Evolutionary conservation across 2,888 invertebrate genomes (phyloP), one percentile per base, ranked within the genome.

Genomic region (Drepana falcataria): DNA sequence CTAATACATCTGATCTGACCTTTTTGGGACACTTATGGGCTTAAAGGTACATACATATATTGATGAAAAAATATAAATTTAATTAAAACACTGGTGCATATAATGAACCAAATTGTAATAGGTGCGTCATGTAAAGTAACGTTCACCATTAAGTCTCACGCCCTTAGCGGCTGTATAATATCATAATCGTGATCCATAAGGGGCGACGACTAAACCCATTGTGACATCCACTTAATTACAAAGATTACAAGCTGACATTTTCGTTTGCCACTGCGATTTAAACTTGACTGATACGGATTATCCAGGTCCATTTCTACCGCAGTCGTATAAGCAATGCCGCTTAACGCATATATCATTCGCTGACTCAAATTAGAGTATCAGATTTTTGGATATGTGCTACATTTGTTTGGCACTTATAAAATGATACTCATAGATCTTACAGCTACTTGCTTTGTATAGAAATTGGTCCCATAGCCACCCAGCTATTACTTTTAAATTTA

Each of bases 191-290:
- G 68, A 65, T 70, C 58, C 61, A 58, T 55, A 55, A 54, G 55
- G 56, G 55, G 57, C 53, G 55, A 48, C 59, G 56, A 60, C 66
- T 76, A 78, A 86, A 73, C 77, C 81, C 80, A 62, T 68, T 70
- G 76, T 84, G 90, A 87, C 90, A 79, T 77, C 84, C 83, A 91
- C 87, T 89, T 91, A 90, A 91, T 91, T 90, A 88, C 87, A 68
- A 81, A 89, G 90, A 91, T 91, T 89, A 89, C 82, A 86, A 86
- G 79, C 83, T 89, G 90, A 89, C 90, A 82, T 83, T 88, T 85
- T 86, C 81, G 79, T 81, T 75, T 74, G 75, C 69, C 64, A 70
- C 71, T 71, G 76, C 82, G 81, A 81, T 85, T 85, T 83, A 82
- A 84, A 86, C 80, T 80, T 83, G 85, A 86, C 78, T 79, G 83